Evolutionary conservation across 1,140 invertebrate species (phyloP), one percentile per base, ranked within the genome.

Genomic region (Uloborus diversus): DNA sequence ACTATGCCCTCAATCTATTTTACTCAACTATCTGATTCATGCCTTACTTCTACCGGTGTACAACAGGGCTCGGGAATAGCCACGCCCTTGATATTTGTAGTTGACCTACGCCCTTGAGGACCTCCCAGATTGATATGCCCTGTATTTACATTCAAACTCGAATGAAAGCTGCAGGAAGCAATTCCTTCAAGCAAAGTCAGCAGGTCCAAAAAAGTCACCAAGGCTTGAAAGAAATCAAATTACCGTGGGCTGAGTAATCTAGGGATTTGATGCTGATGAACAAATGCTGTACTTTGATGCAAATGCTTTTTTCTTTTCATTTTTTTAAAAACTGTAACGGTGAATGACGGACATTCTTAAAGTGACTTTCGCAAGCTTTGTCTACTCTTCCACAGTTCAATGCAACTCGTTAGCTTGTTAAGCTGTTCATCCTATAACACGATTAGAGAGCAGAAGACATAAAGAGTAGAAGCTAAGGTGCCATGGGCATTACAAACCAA

Each of bases 341-440:
- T n/a, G n/a, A n/a, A n/a, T n/a, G n/a, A n/a, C 1, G 4, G 20
- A 9, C 3, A 37, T 33, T 64, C 35, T 30, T 32, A 20, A 56
- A 56, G 4, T n/a, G 5, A 20, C 51, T 23, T 23, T 56, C 13
- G 51, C 4, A 56, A n/a, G 13, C 51, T 56, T 23, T n/a, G 51
- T 56, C 20, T n/a, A 9, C 13, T 20, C 23, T 20, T n/a, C 25
- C 57, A 28, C 9, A 9, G n/a, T 51, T 37, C 49, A 69, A 69
- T 69, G 35, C 32, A 9, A 27, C 49, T 69, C 66, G 66, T 69
- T 69, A 69, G 66, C 25, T 69, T 51, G 66, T 69, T 69, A 69
- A 69, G 66, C 66, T 69, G 30, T 32, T 69, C 66, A 53, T 69
- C 35, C 66, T 32, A 32, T 69, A 69, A 69, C 66, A 69, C 53